These are phyloP conservation scores for Pseudomyrmex flavicornis DNA, from an alignment of 1,140 invertebrate genomes.

Conservation along the genomic window DNA sequence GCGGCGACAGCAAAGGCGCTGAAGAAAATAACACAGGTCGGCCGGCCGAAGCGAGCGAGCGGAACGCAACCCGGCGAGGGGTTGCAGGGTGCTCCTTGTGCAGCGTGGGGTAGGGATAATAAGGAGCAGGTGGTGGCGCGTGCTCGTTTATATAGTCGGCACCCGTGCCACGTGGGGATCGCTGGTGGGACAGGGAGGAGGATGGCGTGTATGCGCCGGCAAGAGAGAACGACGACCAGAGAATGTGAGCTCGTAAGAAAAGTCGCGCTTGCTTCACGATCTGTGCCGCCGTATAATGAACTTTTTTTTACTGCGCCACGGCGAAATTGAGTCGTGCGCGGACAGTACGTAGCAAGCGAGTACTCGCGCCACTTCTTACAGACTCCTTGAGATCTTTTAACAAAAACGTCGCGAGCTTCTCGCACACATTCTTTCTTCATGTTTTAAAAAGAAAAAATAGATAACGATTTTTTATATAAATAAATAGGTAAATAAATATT, in stretches of 20 bases:
- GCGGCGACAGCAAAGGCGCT: conserved; percentile 53
- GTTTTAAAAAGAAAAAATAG: background rate
- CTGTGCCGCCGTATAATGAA: conserved; percentile 21
- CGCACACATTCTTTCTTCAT: no score
- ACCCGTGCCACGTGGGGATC: conserved; percentile 70
- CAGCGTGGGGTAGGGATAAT: conserved; percentile 70
- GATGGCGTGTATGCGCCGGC: conserved; percentile 48
- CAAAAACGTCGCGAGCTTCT: no score
- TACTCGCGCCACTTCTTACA: background rate
- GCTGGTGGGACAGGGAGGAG: conserved; percentile 48
- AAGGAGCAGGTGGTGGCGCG: conserved; percentile 76
- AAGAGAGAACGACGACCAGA: conserved; percentile 12
- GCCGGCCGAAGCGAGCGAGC: conserved; percentile 33
- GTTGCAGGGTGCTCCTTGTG: conserved; percentile 63
- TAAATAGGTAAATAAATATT: no score
- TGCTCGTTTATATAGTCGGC: conserved; percentile 73
- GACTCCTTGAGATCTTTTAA: background rate
- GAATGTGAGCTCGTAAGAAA: conserved; percentile 38
- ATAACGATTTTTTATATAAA: background rate
- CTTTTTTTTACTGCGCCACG: background rate
- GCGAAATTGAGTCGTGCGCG: background rate
- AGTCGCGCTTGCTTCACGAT: conserved; percentile 29
- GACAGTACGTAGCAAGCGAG: background rate
- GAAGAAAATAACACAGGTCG: conserved; percentile 64
- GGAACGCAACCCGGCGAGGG: conserved; percentile 28